phyloP scores from a whole-genome alignment of 2,797 vertebrate species.

The Vipera ursinii region DNA sequence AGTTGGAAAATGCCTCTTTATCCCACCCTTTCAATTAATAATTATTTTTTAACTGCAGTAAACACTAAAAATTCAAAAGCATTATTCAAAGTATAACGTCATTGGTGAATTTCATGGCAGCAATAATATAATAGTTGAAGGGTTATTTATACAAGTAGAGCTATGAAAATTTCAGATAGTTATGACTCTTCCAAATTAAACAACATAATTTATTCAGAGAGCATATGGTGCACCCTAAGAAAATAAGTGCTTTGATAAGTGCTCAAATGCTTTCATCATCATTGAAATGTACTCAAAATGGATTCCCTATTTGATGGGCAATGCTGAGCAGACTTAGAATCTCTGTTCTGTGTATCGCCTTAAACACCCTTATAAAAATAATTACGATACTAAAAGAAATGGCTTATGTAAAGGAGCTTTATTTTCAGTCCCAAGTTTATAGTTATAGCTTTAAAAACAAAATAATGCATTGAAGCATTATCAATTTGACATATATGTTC shows the following conservation, averaged over 20 bases:
- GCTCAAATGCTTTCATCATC: conserved; percentile 21
- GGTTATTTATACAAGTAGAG: conserved; percentile 23
- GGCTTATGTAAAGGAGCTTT: conserved; percentile 9
- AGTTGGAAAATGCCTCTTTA: not conserved
- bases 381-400: conserved; percentile 33
- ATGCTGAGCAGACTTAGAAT: conserved; percentile 4
- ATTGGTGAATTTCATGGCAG: conserved; percentile 18
- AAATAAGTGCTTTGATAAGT: conserved; percentile 41
- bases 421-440: not conserved
- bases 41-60: not conserved
- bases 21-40: not conserved
- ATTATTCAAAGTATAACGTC: conserved; percentile 36
- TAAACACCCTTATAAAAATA: conserved; percentile 41
- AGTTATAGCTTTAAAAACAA: conserved; percentile 22
- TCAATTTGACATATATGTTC: conserved; percentile 27
- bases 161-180: conserved; percentile 36
- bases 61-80: conserved; percentile 1
- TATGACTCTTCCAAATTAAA: conserved; percentile 47
- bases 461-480: conserved; percentile 8
- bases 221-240: conserved; percentile 13
- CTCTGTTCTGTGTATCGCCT: conserved; percentile 7
- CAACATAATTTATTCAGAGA: conserved; percentile 38
- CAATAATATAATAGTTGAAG: conserved; percentile 27
- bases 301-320: conserved; percentile 30
- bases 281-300: conserved; percentile 42